Conservation (phyloP, 30 jellyfish, hydroid and myxozoan genomes). For the Pelagia noctiluca region DNA sequence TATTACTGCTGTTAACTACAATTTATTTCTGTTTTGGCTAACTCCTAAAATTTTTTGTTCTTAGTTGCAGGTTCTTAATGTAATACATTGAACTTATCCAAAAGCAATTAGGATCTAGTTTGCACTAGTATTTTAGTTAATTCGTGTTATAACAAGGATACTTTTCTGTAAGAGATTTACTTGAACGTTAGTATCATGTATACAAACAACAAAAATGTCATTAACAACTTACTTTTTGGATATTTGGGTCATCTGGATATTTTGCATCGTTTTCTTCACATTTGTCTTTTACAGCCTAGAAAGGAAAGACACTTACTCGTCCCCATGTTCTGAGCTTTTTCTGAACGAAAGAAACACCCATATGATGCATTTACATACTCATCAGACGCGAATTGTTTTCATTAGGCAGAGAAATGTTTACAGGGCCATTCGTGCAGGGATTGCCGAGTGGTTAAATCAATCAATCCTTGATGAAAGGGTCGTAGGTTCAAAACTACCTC, state of each 20-base stretch:
- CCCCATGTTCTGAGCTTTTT: background rate
- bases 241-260: slow-evolving; percentile 29
- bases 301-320: background rate
- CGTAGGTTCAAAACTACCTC: no score
- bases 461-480: background rate
- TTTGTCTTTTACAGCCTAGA: slow-evolving; percentile 41
- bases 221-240: slow-evolving; percentile 25
- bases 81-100: background rate
- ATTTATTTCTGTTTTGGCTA: no score
- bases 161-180: background rate
- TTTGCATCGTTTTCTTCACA: slow-evolving; percentile 56
- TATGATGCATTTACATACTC: no score
- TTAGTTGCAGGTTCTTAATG: no score
- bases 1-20: no score
- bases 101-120: background rate
- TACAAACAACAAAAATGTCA: background rate
- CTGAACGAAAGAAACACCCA: no score
- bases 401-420: background rate
- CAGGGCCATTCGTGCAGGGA: background rate
- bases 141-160: background rate
- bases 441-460: background rate
- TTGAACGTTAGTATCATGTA: background rate
- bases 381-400: background rate
- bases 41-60: no score
- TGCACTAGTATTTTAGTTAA: no score